Evolutionary conservation across 2,888 invertebrate species (phyloP).

Genomic region (Orchestes rusci): DNA sequence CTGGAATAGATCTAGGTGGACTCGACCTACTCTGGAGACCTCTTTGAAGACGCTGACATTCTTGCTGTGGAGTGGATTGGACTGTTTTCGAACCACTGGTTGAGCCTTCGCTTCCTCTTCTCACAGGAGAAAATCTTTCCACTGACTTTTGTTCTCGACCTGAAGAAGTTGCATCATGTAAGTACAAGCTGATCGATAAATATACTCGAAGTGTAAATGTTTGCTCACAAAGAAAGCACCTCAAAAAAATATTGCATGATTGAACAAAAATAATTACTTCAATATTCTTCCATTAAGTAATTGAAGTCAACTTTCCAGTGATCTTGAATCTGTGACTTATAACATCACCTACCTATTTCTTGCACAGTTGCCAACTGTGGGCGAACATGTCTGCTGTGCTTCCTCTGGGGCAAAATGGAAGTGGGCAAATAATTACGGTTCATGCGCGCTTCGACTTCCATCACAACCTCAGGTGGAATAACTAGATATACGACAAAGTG

Average conservation of each 20-base stretch:
- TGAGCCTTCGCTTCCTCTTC: constrained; percentile 79
- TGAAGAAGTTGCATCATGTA: too few species aligned
- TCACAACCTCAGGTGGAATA: constrained; percentile 80
- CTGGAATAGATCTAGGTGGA: constrained; percentile 52
- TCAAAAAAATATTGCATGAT: too few species aligned
- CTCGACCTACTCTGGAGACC: constrained; percentile 45
- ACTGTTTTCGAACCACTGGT: constrained; percentile 48
- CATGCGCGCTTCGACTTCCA: constrained; percentile 86
- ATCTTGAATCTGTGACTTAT: too few species aligned
- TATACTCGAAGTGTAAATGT: too few species aligned
- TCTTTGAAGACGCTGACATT: constrained; percentile 70
- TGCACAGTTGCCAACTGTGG: constrained; percentile 61
- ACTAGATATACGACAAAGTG: constrained; percentile 49
- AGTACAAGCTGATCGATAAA: too few species aligned
- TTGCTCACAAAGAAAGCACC: too few species aligned
- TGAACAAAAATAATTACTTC: too few species aligned
- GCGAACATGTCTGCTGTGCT: constrained; percentile 50
- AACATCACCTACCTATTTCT: constrained; percentile 57
- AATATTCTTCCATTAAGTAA: too few species aligned
- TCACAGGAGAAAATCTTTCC: constrained; percentile 84
- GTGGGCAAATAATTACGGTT: constrained; percentile 66
- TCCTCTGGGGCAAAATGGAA: constrained; percentile 56
- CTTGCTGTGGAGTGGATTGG: constrained; percentile 64
- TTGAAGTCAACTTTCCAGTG: too few species aligned
- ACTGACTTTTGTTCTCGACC: constrained; percentile 53